Conservation (phyloP, 2,888 invertebrate species). For the Drosophila monieri region DNA sequence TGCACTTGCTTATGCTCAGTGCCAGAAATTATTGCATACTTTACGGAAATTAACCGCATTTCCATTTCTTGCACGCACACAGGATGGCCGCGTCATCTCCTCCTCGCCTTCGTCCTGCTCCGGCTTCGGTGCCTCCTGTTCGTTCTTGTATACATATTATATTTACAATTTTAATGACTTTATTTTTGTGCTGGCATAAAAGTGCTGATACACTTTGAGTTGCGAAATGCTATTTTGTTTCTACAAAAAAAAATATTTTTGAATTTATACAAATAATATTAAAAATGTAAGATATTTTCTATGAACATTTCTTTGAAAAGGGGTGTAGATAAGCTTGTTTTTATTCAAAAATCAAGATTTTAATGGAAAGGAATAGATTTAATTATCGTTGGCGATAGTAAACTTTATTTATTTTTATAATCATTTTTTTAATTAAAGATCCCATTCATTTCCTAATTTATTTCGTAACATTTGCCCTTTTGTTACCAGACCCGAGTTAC, state of each 20-base stretch:
- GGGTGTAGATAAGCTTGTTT: too few species aligned
- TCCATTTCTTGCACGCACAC: constrained; percentile 79
- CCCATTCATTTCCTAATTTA: background rate
- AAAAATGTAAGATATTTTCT: background rate
- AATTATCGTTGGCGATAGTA: too few species aligned
- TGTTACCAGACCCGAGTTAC: constrained; percentile 18
- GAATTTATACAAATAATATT: background rate
- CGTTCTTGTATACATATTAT: constrained; percentile 45
- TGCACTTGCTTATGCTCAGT: constrained; percentile 66
- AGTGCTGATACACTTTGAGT: constrained; percentile 54
- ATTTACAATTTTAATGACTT: constrained; percentile 75
- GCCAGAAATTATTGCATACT: constrained; percentile 82
- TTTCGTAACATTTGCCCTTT: background rate
- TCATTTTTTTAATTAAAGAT: background rate
- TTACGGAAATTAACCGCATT: constrained; percentile 82
- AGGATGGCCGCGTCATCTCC: constrained; percentile 60
- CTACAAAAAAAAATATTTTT: too few species aligned
- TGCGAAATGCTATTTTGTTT: background rate
- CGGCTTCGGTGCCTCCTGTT: background rate
- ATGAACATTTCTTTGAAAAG: too few species aligned
- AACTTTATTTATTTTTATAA: too few species aligned
- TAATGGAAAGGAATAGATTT: too few species aligned
- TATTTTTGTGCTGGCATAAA: constrained; percentile 65
- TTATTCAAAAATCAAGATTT: too few species aligned
- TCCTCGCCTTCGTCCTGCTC: constrained; percentile 4